Evolutionary conservation across 2,888 invertebrate species (phyloP), one percentile per base, ranked within the genome.

Genomic region (Limnephilus rhombicus): DNA sequence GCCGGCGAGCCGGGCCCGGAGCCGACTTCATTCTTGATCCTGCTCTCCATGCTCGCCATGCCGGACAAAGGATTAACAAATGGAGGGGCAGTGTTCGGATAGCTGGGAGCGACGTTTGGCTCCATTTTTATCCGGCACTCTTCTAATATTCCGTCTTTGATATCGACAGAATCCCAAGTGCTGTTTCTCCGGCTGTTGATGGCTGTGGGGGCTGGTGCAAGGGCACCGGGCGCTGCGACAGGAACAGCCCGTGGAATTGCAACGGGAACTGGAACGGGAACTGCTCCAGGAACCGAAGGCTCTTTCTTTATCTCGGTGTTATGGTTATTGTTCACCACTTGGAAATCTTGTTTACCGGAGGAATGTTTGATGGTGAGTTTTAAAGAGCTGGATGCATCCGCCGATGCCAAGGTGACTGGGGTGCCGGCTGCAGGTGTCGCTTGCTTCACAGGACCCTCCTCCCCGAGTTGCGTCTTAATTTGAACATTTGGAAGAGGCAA

Each of bases 351-450:
- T 81, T 86, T 92, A 12, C 89, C 92, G 7, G 87, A 37, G 11
- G 91, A 88, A 45, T 93, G 93, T 82, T 93, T 93, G 80, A 93
- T 93, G 2, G 93, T 93, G 24, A 93, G 85, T 53, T 90, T 92
- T n/a, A 93, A 49, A 34, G 93, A 45, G n/a, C 93, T 91, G 2
- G 91, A 80, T 3, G 80, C 90, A n/a, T n/a, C 31, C 9, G 29
- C 34, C 13, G 37, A 9, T 12, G 24, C 18, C 13, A 5, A 4
- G 34, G 37, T 85, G 29, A 29, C 24, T 4, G 45, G 45, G 12
- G 9, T 49, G 31, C n/a, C 80, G 31, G 88, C 13, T 37, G 41
- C 11, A 7, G 86, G 49, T 9, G 24, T 68, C 2, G n/a, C 9
- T 68, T 68, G 68, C n/a, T 68, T 68, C 68, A 24, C 68, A 68